These are phyloP conservation scores for Empis stercorea DNA, from an alignment of 2,888 invertebrate genomes.

Conservation along the genomic window DNA sequence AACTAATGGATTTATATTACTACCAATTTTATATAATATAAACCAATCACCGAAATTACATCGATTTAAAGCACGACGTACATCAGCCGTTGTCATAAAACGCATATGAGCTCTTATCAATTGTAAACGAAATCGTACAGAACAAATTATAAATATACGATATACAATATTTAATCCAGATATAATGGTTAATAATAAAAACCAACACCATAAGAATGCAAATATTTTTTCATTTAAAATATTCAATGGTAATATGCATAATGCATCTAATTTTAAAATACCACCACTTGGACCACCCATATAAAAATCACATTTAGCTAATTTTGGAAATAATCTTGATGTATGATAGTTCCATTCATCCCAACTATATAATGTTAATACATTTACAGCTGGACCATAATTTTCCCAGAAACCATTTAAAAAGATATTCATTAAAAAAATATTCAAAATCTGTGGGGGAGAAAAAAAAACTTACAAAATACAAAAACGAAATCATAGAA, in stretches of 20 bases:
- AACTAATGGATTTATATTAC: slow-evolving; percentile 55
- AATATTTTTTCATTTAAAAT: slow-evolving; percentile 71
- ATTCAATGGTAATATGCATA: slow-evolving; percentile 66
- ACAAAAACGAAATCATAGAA: too few relatives aligned
- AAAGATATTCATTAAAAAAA: slow-evolving; percentile 26
- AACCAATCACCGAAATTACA: slow-evolving; percentile 63
- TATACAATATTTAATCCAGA: slow-evolving; percentile 53
- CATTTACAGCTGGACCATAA: slow-evolving; percentile 24
- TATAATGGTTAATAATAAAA: slow-evolving; percentile 47
- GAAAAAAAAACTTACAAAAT: neutral
- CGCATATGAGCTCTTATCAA: slow-evolving; percentile 22
- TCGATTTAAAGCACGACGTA: slow-evolving; percentile 16
- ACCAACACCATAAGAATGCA: slow-evolving; percentile 62
- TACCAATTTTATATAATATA: slow-evolving; percentile 57
- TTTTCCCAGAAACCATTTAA: slow-evolving; percentile 30
- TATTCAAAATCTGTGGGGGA: slow-evolving; percentile 23
- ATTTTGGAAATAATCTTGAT: slow-evolving; percentile 39
- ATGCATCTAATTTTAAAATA: slow-evolving; percentile 61
- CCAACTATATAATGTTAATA: slow-evolving; percentile 26
- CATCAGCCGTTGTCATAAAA: slow-evolving; percentile 17
- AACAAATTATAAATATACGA: slow-evolving; percentile 47
- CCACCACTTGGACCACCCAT: slow-evolving; percentile 75
- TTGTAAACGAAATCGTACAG: slow-evolving; percentile 22
- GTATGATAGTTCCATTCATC: slow-evolving; percentile 27
- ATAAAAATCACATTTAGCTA: slow-evolving; percentile 81